A percentile compares a stretch with the other conserved stretches of the same genome.
Evolutionary conservation across 2,888 invertebrate genomes (phyloP).

Genomic region (Napeogenes inachia): DNA sequence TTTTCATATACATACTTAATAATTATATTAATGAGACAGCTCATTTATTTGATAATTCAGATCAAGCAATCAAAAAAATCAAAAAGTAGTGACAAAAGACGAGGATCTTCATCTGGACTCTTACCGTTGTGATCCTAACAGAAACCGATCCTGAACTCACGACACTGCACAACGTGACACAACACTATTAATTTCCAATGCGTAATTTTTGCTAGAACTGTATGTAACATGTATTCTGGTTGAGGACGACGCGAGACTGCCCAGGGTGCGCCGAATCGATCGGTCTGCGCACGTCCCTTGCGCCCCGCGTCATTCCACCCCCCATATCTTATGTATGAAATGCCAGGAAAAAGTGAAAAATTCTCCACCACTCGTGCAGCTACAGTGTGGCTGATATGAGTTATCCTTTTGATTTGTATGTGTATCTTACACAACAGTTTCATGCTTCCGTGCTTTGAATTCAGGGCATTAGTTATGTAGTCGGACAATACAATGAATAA

Average conservation of each 20-base stretch:
- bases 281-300: constrained; percentile 62
- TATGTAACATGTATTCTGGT: constrained; percentile 39
- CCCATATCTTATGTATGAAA: constrained; percentile 74
- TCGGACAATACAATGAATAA: no score
- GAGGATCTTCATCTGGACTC: constrained; percentile 14
- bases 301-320: constrained; percentile 56
- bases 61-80: background rate
- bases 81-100: constrained; percentile 6
- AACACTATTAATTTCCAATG: constrained; percentile 50
- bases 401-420: constrained; percentile 88
- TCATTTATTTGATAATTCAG: background rate
- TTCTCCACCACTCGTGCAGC: constrained; percentile 36
- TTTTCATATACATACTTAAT: no score
- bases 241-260: constrained; percentile 57
- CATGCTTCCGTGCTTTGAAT: no score
- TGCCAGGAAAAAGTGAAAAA: constrained; percentile 60
- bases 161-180: constrained; percentile 43
- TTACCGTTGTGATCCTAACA: constrained; percentile 30
- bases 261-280: constrained; percentile 68
- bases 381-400: constrained; percentile 58
- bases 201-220: constrained; percentile 51
- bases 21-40: background rate
- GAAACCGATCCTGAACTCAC: constrained; percentile 12
- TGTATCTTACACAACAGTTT: constrained; percentile 60
- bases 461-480: no score